A percentile compares a stretch with the other conserved stretches of the same genome.
Evolutionary conservation across 2,888 invertebrate species (phyloP).

Genomic region (Hirudinaria manillensis): DNA sequence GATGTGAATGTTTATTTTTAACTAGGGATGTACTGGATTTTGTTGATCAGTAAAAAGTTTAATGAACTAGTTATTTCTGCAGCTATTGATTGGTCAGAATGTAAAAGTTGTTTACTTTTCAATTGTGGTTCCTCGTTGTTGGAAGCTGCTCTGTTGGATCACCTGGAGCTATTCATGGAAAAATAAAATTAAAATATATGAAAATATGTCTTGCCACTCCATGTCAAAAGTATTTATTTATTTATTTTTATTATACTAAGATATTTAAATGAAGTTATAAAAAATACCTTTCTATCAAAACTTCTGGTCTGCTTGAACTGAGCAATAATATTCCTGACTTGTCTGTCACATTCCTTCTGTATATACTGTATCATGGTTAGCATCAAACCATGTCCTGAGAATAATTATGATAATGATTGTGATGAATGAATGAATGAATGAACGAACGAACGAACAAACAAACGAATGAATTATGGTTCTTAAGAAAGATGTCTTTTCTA

Average conservation of each 20-base stretch:
- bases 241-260: not conserved
- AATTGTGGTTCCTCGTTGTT: too few species aligned
- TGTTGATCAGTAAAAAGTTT: too few species aligned
- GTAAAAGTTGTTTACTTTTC: too few species aligned
- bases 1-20: too few species aligned
- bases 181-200: too few species aligned
- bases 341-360: slow-evolving; percentile 65
- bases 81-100: too few species aligned
- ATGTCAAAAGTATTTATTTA: slow-evolving; percentile 3
- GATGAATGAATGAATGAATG: slow-evolving; percentile 15
- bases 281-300: slow-evolving; percentile 61
- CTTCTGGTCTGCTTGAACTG: slow-evolving; percentile 70
- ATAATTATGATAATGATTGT: not conserved
- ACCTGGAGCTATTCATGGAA: slow-evolving; percentile 43
- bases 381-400: slow-evolving; percentile 65
- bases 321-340: slow-evolving; percentile 59
- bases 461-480: slow-evolving; percentile 1
- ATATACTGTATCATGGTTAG: slow-evolving; percentile 67
- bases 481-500: not conserved
- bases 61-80: too few species aligned
- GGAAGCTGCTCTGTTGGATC: slow-evolving; percentile 43
- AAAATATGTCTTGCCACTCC: too few species aligned
- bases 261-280: not conserved
- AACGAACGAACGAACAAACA: not conserved
- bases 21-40: too few species aligned